A percentile compares a stretch with the other conserved stretches of the same genome.
phyloP scores from a whole-genome alignment of 2,888 invertebrate genomes.

The Syrphus vitripennis region DNA sequence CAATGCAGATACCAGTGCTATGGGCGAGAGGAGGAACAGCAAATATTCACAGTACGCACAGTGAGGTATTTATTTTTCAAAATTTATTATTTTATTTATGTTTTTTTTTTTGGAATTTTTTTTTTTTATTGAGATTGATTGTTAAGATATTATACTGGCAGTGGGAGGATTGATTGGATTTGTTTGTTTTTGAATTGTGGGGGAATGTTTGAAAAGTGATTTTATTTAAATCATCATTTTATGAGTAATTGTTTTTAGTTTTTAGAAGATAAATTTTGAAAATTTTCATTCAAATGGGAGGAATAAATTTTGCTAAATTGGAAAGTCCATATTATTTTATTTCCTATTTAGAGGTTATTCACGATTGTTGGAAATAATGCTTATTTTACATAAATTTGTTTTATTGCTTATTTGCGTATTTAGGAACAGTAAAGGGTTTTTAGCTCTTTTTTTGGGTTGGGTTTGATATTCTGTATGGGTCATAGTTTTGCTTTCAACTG shows the following conservation, averaged over 20 bases:
- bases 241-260: not conserved
- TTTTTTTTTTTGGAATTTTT: slow-evolving; percentile 4
- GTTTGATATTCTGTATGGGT: no score
- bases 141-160: no score
- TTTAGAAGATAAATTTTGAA: not conserved
- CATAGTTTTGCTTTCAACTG: no score
- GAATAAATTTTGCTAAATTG: no score
- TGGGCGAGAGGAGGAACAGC: slow-evolving; percentile 76
- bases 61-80: slow-evolving; percentile 72
- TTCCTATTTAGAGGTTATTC: no score
- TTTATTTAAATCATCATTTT: not conserved
- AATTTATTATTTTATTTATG: not conserved
- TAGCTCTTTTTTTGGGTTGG: no score
- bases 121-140: not conserved
- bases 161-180: not conserved
- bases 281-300: not conserved
- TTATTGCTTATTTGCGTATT: no score
- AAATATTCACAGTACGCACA: slow-evolving; percentile 73
- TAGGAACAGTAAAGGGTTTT: no score
- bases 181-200: not conserved
- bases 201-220: not conserved
- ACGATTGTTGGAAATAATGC: no score
- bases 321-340: no score
- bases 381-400: no score
- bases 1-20: slow-evolving; percentile 75